These are phyloP conservation scores for Nomia melanderi DNA, from an alignment of 1,140 invertebrate species.

Conservation along the genomic window DNA sequence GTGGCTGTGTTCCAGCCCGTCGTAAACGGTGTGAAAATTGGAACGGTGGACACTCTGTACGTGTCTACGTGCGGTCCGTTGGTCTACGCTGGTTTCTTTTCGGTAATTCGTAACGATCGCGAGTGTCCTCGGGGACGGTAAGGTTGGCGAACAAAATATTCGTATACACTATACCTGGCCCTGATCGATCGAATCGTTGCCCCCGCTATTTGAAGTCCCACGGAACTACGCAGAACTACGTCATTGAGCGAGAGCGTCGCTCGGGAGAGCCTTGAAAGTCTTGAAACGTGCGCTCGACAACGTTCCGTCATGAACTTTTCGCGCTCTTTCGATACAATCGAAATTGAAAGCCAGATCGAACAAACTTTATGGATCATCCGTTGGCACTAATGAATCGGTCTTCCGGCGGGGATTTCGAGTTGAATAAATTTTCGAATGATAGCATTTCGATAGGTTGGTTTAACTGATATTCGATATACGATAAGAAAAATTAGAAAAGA, in stretches of 20 bases:
- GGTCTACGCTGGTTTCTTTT: neutral
- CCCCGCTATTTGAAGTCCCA: slow-evolving; percentile 31
- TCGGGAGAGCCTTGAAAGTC: slow-evolving; percentile 31
- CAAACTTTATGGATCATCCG: neutral
- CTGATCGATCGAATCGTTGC: slow-evolving; percentile 58
- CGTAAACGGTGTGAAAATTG: slow-evolving; percentile 31
- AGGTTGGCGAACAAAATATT: slow-evolving; percentile 6
- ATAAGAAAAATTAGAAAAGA: too few species aligned
- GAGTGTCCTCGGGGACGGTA: neutral
- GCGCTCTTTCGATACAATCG: slow-evolving; percentile 34
- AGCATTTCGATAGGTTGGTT: too few species aligned
- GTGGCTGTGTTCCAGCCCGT: neutral
- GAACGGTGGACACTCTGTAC: neutral
- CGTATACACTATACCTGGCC: neutral
- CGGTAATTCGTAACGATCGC: neutral
- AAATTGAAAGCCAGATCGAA: slow-evolving; percentile 10
- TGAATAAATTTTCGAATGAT: neutral
- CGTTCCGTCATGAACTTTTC: slow-evolving; percentile 35
- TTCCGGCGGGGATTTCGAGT: neutral
- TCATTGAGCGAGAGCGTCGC: slow-evolving; percentile 46
- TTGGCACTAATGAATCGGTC: too few species aligned
- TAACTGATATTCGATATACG: too few species aligned
- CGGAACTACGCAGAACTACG: slow-evolving; percentile 55
- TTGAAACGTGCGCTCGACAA: slow-evolving; percentile 29
- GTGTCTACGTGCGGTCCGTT: neutral